Percentiles rank a stretch among this genome's conserved stretches.
phyloP scores from a whole-genome alignment of 2,888 invertebrate genomes.

The Eulithis prunata region DNA sequence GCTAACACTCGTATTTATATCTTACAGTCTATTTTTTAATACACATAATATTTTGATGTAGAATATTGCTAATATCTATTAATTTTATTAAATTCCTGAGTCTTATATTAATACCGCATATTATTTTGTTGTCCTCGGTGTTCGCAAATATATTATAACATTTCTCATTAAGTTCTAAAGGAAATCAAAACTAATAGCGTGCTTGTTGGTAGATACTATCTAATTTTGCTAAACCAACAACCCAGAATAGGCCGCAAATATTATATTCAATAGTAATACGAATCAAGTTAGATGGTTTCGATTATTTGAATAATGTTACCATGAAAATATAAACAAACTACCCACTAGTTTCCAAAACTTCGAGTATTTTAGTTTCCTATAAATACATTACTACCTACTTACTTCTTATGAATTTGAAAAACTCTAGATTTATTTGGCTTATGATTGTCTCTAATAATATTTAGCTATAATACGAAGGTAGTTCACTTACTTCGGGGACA shows the following conservation, averaged over 20 bases:
- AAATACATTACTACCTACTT: too few species aligned
- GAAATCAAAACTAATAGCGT: constrained; percentile 9
- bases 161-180: constrained; percentile 14
- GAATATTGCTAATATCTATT: neutral
- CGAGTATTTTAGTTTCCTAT: too few species aligned
- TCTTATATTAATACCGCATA: neutral
- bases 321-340: too few species aligned
- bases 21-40: neutral
- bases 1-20: too few species aligned
- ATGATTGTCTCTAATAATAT: too few species aligned
- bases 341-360: too few species aligned
- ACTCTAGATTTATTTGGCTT: too few species aligned
- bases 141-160: constrained; percentile 15
- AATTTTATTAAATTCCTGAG: constrained; percentile 2
- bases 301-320: neutral
- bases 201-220: neutral
- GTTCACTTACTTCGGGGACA: constrained; percentile 59
- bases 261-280: neutral
- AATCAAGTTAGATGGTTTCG: neutral
- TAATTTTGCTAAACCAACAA: constrained; percentile 7
- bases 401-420: too few species aligned
- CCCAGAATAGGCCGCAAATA: neutral
- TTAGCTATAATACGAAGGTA: too few species aligned
- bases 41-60: neutral
- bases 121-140: constrained; percentile 4